phyloP scores from a whole-genome alignment of 2,888 invertebrate genomes.

The Macroteleia sp. region DNA sequence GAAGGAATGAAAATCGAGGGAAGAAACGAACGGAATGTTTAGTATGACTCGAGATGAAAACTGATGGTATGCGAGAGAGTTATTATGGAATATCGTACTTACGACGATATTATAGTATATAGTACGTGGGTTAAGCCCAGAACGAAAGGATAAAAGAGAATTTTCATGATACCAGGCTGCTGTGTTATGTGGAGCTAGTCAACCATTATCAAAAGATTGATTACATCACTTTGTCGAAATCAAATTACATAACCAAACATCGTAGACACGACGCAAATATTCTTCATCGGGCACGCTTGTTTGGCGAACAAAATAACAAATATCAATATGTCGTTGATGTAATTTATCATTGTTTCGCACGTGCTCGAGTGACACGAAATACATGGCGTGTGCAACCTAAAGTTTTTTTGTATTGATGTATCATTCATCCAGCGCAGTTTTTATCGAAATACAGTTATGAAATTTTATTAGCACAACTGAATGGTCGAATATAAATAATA shows the following conservation, averaged over 20 bases:
- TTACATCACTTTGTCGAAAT: conserved; percentile 62
- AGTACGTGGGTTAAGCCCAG: conserved; percentile 43
- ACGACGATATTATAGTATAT: conserved; percentile 64
- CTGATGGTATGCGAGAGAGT: conserved; percentile 56
- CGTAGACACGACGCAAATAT: conserved; percentile 27
- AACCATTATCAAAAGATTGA: conserved; percentile 62
- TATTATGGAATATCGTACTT: conserved; percentile 69
- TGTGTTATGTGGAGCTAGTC: conserved; percentile 33
- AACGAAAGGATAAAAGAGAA: conserved; percentile 35
- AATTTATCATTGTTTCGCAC: conserved; percentile 31
- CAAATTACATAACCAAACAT: conserved; percentile 49
- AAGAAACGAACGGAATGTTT: conserved; percentile 63
- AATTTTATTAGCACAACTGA: no score
- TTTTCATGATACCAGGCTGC: conserved; percentile 41
- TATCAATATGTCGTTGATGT: conserved; percentile 21
- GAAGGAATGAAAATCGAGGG: conserved; percentile 55
- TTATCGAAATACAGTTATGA: neutral
- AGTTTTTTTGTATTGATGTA: neutral
- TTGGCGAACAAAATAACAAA: conserved; percentile 28
- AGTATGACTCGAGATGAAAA: conserved; percentile 70
- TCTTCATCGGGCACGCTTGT: conserved; percentile 22
- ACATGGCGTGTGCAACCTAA: neutral
- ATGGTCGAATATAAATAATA: no score
- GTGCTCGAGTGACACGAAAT: conserved; percentile 1
- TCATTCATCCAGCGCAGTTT: neutral